These are phyloP conservation scores for Lycorma delicatula DNA, from an alignment of 1,140 invertebrate species.

Conservation along the genomic window DNA sequence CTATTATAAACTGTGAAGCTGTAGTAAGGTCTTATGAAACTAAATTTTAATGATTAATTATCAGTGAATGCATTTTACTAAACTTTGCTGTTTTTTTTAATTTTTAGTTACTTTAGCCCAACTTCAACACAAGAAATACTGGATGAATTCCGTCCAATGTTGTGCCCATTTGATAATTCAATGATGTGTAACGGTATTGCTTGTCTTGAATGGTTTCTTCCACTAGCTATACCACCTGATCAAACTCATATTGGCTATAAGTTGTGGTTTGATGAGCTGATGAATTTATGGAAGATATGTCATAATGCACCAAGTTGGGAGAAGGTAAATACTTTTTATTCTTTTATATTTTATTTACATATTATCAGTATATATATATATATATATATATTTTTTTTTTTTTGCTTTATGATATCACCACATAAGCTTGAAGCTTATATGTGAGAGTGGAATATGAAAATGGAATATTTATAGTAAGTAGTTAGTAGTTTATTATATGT, in stretches of 20 bases:
- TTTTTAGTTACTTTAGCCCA: constrained; percentile 60
- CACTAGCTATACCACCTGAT: constrained; percentile 53
- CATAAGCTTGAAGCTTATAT: neutral
- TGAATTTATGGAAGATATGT: constrained; percentile 66
- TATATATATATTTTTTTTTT: neutral
- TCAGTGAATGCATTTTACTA: constrained; percentile 4
- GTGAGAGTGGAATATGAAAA: constrained; percentile 5
- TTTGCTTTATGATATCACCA: neutral
- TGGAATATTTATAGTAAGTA: too few species aligned
- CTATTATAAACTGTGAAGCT: neutral
- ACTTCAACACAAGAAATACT: constrained; percentile 79
- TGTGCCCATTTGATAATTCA: constrained; percentile 57
- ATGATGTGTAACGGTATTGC: constrained; percentile 51
- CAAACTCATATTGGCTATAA: constrained; percentile 54
- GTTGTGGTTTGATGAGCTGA: constrained; percentile 79
- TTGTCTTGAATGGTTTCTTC: constrained; percentile 66
- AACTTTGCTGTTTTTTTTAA: constrained; percentile 25
- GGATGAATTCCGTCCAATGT: constrained; percentile 65
- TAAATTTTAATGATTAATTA: neutral
- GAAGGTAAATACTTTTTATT: constrained; percentile 50
- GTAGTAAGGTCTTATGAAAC: neutral
- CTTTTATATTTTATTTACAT: too few species aligned
- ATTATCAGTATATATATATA: too few species aligned
- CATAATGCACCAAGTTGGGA: constrained; percentile 63
- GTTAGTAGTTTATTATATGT: too few species aligned